Evolutionary conservation across 1,140 invertebrate species (phyloP), one percentile per base, ranked within the genome.

Genomic region (Scylla paramamosain): DNA sequence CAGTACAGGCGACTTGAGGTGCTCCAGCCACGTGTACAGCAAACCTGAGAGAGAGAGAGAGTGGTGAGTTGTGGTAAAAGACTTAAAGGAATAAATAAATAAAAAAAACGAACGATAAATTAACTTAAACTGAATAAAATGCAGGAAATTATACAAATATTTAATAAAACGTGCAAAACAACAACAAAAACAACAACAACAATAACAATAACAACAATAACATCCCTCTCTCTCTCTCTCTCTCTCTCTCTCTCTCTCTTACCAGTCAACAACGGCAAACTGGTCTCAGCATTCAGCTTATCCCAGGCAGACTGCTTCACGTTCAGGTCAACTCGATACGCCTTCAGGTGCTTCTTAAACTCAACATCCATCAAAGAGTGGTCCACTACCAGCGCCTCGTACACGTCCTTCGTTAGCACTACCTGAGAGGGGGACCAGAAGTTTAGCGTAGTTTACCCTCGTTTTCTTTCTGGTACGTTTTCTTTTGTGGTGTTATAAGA

Each of bases 1-100:
- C 12, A 98, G 96, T 52, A 98, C 97, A 0, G 98, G 98, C 67
- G 97, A 96, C 96, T 98, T 98, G 29, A 98, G 96, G 29, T 97
- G 97, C 96, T 98, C 98, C 29, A 98, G 96, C 98, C 98, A 98
- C 92, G 98, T 97, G 96, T 97, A 98, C 29, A 98, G 96, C 16
- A 98, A 96, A 59, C 97, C 97, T 84, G 97, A 97, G 67, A 45
- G n/a, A 84, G 8, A 39, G 14, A 59, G 16, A 31, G 4, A 87
- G 88, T 48, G 48, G 52, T 0, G 52, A 59, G 20, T n/a, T n/a
- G n/a, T n/a, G 10, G 52, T 93, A 77, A 91, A 0, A 16, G 12
- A 16, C 0, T 46, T 4, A 39, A 6, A 12, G 16, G 10, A 6
- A 39, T 4, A 16, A 7, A 16, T 52, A 90, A 45, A 39, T 1